Evolutionary conservation across 2,888 invertebrate species (phyloP), one percentile per base, ranked within the genome.

Genomic region (Ganaspis brasiliensis): DNA sequence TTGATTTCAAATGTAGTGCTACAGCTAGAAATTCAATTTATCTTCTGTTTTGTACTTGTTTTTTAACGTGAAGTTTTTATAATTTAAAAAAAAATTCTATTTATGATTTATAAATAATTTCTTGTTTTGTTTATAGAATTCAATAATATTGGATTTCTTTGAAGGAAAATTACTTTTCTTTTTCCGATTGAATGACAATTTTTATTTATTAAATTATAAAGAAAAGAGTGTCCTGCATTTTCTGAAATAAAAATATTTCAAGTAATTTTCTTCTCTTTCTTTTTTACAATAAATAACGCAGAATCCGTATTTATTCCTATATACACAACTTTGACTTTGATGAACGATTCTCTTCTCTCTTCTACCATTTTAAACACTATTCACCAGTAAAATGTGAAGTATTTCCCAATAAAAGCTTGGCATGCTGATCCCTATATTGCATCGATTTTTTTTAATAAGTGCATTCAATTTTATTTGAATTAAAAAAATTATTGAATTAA

Each of bases 401-500:
- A 61, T 61, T 61, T 61, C 35, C 37, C 37, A 61, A 61, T 61
- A 61, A 37, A 37, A 61, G 14, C 16, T 35, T 37, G 61, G 37
- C 37, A 61, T 16, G 19, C 37, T 61, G 61, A 61, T 37, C 61
- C n/a, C 37, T 61, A 37, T 37, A 61, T 61, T 37, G 16, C 35
- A 16, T 61, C 14, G 37, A 37, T 37, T 52, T 52, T 52, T 40
- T 40, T 40, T 8, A 78, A 67, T 49, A 55, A 67, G 45, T 57
- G n/a, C 24, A 40, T 77, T 77, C 63, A 55, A 77, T 76, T 74
- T 78, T 37, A 21, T 63, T 14, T 40, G 12, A 63, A 21, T 63
- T 19, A 10, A 63, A 21, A 63, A 63, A 14, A n/a, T n/a, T 37
- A 63, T 37, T 12, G 37, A 9, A 1, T n/a, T 12, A 40, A 21